Base-by-base conservation (phyloP, 1,140 invertebrate genomes). In the Vanessa tameamea region DNA sequence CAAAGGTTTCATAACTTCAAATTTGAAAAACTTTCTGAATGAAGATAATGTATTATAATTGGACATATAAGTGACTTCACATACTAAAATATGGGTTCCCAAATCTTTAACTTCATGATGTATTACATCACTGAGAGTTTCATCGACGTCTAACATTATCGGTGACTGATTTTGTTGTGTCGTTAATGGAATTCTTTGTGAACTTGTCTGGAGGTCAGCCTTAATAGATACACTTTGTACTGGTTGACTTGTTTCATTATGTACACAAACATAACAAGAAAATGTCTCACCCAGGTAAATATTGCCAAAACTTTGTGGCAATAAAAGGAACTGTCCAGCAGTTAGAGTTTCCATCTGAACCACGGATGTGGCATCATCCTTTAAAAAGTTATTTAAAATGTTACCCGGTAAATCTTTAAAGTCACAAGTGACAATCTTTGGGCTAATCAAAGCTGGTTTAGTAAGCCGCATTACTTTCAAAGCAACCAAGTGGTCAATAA, bases 81-180 rank as follows among this genome's bases (percentile, higher is more conserved):
- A 99, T 11, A 99, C 97, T 73, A 99, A 93, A 96, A 99, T 99
- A 85, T 99, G 98, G 59, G 97, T 98, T 47, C 98, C 98, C 82
- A 98, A 96, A 94, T 99, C 99, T 93, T 99, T 99, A 7, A 99
- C 98, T 95, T 99, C 98, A 94, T 99, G 98, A 87, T 98, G 96
- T 86, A 99, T 98, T 16, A 99, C 97, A 93, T 98, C 96, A 93
- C 99, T 98, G 15, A 99, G 94, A 23, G 97, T 99, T 83, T 96
- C 95, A 83, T 97, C 96, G n/a, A 97, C 95, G 69, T 94, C 93
- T 37, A 99, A 93, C 59, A 95, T 94, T 82, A 94, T 94, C 47
- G 95, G 95, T 16, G 94, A 93, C 59, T 94, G 93, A 69, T 93
- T 93, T 75, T 94, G 93, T 78, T 94, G 94, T 74, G 94, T 95